phyloP scores from a whole-genome alignment of 2,888 invertebrate species.

The Volucella inanis region DNA sequence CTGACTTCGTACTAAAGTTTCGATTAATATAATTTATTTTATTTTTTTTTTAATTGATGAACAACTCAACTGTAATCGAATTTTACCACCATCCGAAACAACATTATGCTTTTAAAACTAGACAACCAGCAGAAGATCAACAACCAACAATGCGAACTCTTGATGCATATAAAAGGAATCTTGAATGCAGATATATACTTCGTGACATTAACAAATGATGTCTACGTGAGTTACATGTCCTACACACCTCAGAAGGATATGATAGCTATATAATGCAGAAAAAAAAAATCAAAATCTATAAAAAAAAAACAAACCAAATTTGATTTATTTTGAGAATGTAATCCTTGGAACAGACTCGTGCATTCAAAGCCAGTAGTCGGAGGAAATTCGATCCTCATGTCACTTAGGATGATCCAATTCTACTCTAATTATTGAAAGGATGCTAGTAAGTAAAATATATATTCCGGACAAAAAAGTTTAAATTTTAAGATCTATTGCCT shows the following conservation, averaged over 20 bases:
- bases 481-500: neutral
- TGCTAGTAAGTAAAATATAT: no score
- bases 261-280: neutral
- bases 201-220: slow-evolving; percentile 66
- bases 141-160: slow-evolving; percentile 39
- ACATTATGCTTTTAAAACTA: slow-evolving; percentile 55
- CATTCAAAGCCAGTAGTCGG: no score
- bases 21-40: no score
- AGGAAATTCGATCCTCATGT: no score
- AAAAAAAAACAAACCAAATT: slow-evolving; percentile 32
- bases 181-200: slow-evolving; percentile 28
- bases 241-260: slow-evolving; percentile 42
- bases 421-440: no score
- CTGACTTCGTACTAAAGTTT: no score
- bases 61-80: slow-evolving; percentile 8
- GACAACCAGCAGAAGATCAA: slow-evolving; percentile 22
- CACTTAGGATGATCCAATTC: no score
- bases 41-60: no score
- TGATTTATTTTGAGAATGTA: neutral
- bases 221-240: slow-evolving; percentile 41
- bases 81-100: slow-evolving; percentile 57
- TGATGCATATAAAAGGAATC: slow-evolving; percentile 23
- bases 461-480: no score
- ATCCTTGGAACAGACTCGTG: no score
- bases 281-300: neutral